Base-by-base conservation (phyloP, 2,113 vertebrate genomes). In the Podarcis cretensis region DNA sequence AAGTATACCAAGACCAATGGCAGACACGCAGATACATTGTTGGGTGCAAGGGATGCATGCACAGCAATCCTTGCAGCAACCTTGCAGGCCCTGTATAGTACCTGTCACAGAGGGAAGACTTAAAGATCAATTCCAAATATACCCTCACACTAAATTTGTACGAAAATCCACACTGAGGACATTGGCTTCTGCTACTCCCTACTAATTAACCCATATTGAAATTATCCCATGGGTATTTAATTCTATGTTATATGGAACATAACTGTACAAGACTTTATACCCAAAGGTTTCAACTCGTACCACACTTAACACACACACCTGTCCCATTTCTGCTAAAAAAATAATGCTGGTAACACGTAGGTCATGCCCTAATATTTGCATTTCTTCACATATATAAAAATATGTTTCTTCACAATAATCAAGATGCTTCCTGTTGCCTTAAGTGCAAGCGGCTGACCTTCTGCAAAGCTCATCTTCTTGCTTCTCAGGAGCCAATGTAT, bases 21-120 rank as follows among this genome's bases (percentile, higher is more conserved):
- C 89, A 0, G 89, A 93, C 73, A 97, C 32, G 87, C 96, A 97
- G 92, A 90, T 5, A 0, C 68, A 75, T 5, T 76, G 94, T 48
- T n/a, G 12, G 0, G 95, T 93, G 90, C 96, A 97, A 90, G 95
- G 93, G 6, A 0, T 0, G 20, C 6, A 0, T 78, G 82, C 8
- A 0, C 90, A 18, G 59, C 81, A 1, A 0, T 75, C 80, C 59
- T 1, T 71, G 89, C 95, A 95, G 91, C 65, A 0, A 6, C 8
- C 96, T 97, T 83, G 6, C 1, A 20, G 68, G 80, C 92, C 20
- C 65, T 54, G n/a, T 88, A 37, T 0, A 0, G 73, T 7, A 88
- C 16, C 81, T 87, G 80, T 32, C 68, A 68, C 14, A 27, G 35
- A 81, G 73, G 65, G 32, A 84, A n/a, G 40, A 65, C 8, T 65